A percentile compares a stretch with the other conserved stretches of the same genome.
Conservation (phyloP, 2,888 invertebrate genomes). For the Zygothrica quintamaculata region DNA sequence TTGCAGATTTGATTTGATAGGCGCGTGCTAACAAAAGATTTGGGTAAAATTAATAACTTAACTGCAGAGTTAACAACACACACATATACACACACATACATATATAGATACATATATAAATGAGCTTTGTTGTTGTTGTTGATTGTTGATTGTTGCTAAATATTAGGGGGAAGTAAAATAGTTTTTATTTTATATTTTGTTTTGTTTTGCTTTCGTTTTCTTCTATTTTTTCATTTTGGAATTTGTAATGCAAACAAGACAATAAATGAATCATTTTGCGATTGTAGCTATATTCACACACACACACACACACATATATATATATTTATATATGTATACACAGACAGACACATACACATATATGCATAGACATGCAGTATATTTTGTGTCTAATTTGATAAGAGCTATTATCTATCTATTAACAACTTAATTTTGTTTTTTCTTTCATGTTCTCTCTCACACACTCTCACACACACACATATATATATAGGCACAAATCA, state of each 20-base stretch:
- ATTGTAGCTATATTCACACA: constrained; percentile 27
- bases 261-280: constrained; percentile 53
- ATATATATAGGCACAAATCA: constrained; percentile 81
- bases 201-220: too few species aligned
- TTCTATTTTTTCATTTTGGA: not conserved
- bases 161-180: not conserved
- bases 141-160: too few species aligned
- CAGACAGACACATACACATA: constrained; percentile 25
- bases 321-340: constrained; percentile 20
- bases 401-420: constrained; percentile 29
- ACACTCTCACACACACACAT: too few species aligned
- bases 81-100: constrained; percentile 8
- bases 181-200: constrained; percentile 1
- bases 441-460: constrained; percentile 6
- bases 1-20: constrained; percentile 69
- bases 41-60: constrained; percentile 58
- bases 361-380: constrained; percentile 18
- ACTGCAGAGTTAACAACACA: constrained; percentile 4
- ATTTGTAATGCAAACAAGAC: not conserved
- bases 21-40: constrained; percentile 60
- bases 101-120: constrained; percentile 6
- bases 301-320: constrained; percentile 24
- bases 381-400: constrained; percentile 22
- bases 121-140: constrained; percentile 32
- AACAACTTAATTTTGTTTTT: constrained; percentile 19